phyloP scores from a whole-genome alignment of 2,888 invertebrate genomes.

The Netelia inedita region DNA sequence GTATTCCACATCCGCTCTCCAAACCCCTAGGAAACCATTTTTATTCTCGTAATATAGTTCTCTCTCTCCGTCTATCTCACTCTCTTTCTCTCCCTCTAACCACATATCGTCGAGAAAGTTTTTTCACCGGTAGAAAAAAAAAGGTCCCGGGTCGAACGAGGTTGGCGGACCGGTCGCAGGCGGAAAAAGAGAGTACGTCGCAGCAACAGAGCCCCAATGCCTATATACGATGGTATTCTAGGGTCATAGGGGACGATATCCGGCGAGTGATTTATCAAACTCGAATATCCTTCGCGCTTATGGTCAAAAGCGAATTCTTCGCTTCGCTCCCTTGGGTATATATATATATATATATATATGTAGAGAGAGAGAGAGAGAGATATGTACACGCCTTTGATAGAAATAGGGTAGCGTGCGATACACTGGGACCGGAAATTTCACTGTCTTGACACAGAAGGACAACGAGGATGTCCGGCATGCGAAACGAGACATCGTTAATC shows the following conservation, averaged over 20 bases:
- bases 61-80: conserved; percentile 21
- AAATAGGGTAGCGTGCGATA: no score
- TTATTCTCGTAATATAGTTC: conserved; percentile 61
- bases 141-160: conserved; percentile 48
- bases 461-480: conserved; percentile 23
- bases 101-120: conserved; percentile 60
- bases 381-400: no score
- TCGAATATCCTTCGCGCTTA: conserved; percentile 54
- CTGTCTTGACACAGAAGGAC: conserved; percentile 17
- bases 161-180: conserved; percentile 28
- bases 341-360: neutral
- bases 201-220: neutral
- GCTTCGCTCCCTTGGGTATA: conserved; percentile 9
- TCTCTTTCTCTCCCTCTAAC: conserved; percentile 6
- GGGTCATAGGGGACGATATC: conserved; percentile 59
- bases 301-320: conserved; percentile 46
- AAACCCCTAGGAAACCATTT: conserved; percentile 59
- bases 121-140: conserved; percentile 24
- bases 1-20: conserved; percentile 47
- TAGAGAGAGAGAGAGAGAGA: no score
- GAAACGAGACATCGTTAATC: conserved; percentile 42
- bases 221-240: conserved; percentile 27
- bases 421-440: neutral
- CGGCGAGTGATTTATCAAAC: conserved; percentile 66
- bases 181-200: neutral